Conservation (phyloP, 2,888 invertebrate genomes). For the Scelioninae gen. 1 region DNA sequence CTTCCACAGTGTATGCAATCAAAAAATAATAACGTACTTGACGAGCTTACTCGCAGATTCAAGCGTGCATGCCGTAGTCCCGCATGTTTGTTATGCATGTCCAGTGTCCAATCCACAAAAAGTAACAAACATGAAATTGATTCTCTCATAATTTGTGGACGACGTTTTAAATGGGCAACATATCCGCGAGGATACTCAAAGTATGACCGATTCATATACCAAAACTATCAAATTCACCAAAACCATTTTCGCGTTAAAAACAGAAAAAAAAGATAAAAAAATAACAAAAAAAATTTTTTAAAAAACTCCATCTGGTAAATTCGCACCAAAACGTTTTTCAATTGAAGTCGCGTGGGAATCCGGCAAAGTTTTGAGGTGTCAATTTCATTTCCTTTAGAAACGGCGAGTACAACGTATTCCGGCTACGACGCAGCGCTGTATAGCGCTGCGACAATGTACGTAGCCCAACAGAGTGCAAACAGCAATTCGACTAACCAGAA, state of each 20-base stretch:
- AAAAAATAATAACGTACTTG: too few species aligned
- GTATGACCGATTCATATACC: conserved; percentile 3
- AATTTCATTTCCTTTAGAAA: conserved; percentile 85
- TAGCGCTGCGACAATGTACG: conserved; percentile 97
- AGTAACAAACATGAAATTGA: conserved; percentile 80
- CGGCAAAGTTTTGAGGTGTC: conserved; percentile 81
- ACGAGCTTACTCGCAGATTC: too few species aligned
- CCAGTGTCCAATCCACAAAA: conserved; percentile 42
- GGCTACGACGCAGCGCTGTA: conserved; percentile 98
- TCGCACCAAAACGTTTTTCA: background rate
- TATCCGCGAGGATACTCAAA: background rate
- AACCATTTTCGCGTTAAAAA: background rate
- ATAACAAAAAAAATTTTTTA: background rate
- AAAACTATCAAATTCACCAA: conserved; percentile 3
- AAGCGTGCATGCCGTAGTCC: conserved; percentile 1
- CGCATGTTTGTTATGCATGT: conserved; percentile 27
- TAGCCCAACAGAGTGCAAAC: conserved; percentile 89
- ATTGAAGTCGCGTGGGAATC: conserved; percentile 57
- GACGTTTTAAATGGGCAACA: conserved; percentile 14
- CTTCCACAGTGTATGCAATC: too few species aligned
- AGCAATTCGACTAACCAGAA: conserved; percentile 85
- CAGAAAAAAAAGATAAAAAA: background rate
- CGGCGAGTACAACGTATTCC: conserved; percentile 90
- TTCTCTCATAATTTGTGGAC: conserved; percentile 74
- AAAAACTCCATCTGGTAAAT: too few species aligned